Base-by-base conservation (phyloP, 2,888 invertebrate genomes). In the Diogma glabrata region DNA sequence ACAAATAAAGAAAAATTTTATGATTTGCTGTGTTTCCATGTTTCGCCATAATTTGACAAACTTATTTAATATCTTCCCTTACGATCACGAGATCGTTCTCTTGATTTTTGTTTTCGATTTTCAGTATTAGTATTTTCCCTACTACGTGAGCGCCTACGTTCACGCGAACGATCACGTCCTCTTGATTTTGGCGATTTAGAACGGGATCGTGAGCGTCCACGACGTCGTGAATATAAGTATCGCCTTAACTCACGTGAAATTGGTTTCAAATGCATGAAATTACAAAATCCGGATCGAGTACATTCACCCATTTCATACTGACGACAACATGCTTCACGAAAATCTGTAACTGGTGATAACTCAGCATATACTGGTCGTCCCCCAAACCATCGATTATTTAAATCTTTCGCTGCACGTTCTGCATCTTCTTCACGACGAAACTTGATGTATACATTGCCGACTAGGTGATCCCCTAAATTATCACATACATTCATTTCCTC, bases 401-500 rank as follows among this genome's bases (percentile, higher is more conserved):
- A 75, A 69, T 96, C 96, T 61, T 87, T 89, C 1, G 95, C 95
- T 6, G 96, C 96, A 64, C 92, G 89, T 66, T 99, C 97, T 0
- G 99, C 99, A 70, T 97, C 97, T 66, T 97, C 97, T 71, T 99
- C 99, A 57, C 89, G 82, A 16, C 94, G 86, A 67, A 96, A 97
- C 84, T 97, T 99, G 56, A 99, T 94, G 70, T 99, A 99, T 51
- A 99, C 97, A 77, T 99, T 99, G 52, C 99, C 99, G 36, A 99
- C 96, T 58, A 99, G 77, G 67, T 97, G 97, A 68, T 97, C 96
- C 3, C 96, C 96, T 54, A 99, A 80, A 71, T 99, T 99, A 72
- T 99, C 99, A 72, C 99, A 99, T 3, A 99, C 96, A 73, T 99
- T 99, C 95, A 99, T 97, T 72, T 99, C 99, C 71, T 99, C 99